phyloP scores from a whole-genome alignment of 2,888 invertebrate genomes.

The Cyaniris semiargus region DNA sequence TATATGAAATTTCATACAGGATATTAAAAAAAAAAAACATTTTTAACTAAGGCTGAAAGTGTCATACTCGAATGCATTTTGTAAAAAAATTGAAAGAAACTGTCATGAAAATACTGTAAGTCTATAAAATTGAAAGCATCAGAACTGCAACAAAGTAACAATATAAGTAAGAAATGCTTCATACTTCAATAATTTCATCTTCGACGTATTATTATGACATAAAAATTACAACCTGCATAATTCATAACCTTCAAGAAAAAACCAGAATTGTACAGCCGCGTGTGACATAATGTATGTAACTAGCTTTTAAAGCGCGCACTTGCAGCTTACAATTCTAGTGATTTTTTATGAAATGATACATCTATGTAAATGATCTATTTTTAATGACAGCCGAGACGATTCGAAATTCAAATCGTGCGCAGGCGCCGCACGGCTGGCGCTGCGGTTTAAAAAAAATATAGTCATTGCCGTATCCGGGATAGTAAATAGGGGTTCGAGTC shows the following conservation, averaged over 20 bases:
- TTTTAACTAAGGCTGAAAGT: no score
- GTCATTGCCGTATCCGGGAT: constrained; percentile 55
- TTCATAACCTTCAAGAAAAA: neutral
- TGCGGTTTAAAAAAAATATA: constrained; percentile 60
- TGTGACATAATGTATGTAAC: neutral
- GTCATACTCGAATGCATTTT: no score
- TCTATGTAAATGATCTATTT: constrained; percentile 69
- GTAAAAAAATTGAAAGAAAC: no score
- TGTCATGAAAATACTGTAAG: no score
- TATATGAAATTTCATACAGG: no score
- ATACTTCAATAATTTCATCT: neutral
- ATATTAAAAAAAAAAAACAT: no score
- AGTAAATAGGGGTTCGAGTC: constrained; percentile 47
- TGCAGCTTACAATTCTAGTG: neutral
- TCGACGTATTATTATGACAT: neutral
- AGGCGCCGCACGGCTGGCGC: constrained; percentile 61
- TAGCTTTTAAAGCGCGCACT: neutral
- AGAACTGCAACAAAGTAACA: neutral
- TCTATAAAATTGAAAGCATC: no score
- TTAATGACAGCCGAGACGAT: constrained; percentile 67
- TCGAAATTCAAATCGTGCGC: constrained; percentile 65
- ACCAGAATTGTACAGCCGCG: neutral
- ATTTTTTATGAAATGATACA: constrained; percentile 35
- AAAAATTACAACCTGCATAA: neutral
- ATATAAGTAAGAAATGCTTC: neutral